A percentile compares a stretch with the other conserved stretches of the same genome.
These are phyloP conservation scores for Lepidocolaptes lacrymiger DNA, from an alignment of 2,797 vertebrate genomes.

Conservation along the genomic window DNA sequence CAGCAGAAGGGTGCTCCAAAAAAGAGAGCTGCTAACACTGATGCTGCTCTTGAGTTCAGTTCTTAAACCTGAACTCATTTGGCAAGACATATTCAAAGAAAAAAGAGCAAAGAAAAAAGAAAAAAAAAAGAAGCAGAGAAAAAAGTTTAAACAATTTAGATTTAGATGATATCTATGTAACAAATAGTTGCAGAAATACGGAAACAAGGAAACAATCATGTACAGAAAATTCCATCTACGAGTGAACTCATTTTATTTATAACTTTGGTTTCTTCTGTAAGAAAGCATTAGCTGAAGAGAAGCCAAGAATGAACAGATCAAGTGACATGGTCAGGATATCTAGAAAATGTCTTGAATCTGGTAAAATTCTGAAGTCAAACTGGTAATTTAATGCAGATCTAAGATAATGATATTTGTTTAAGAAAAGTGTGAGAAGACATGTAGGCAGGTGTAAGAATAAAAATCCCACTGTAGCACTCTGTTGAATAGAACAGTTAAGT, in stretches of 20 bases:
- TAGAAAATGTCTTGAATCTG: not conserved
- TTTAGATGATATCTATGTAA: not conserved
- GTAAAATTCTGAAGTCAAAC: not conserved
- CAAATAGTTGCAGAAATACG: not conserved
- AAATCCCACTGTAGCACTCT: not conserved
- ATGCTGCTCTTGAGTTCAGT: not conserved
- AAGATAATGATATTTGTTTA: not conserved
- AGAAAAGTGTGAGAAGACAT: not conserved
- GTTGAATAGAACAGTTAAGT: not conserved
- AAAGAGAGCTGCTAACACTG: not conserved
- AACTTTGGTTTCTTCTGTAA: not conserved
- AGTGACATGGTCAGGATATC: not conserved
- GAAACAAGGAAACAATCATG: not conserved
- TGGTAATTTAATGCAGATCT: not conserved
- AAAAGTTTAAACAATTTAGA: not conserved
- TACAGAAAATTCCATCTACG: not conserved
- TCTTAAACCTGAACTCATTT: not conserved
- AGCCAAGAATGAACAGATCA: not conserved
- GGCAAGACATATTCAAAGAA: not conserved
- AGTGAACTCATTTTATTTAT: not conserved
- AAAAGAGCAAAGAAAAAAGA: no score
- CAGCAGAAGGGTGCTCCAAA: not conserved
- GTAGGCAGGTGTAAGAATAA: not conserved
- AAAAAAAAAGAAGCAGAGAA: not conserved
- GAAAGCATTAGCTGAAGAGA: not conserved